Base-by-base conservation (phyloP, 2,797 vertebrate species). In the Labeo calbasu region DNA sequence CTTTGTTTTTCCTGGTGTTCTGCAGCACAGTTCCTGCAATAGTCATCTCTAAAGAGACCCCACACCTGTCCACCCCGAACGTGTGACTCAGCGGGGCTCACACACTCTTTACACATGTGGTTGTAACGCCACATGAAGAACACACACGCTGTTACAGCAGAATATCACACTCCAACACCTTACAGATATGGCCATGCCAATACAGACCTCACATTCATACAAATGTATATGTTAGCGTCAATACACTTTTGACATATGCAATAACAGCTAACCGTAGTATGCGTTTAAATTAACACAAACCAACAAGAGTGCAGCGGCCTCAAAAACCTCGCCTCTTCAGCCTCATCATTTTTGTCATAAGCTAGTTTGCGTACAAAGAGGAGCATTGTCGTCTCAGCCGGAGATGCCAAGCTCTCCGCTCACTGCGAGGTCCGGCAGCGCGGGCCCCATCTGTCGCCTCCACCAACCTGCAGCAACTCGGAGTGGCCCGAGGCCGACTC, bases 341-440 rank as follows among this genome's bases (percentile, higher is more conserved):
- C 25, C 57, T 23, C n/a, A 21, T 15, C 51, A 32, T 65, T 65
- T 65, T 32, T 65, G 77, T 51, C 61, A 17, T 15, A 17, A 53
- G 70, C 28, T 73, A 55, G 59, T 70, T 85, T 73, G 78, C 66
- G 83, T 76, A 87, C 84, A 87, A 91, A 77, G 71, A 84, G 63
- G 83, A 87, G 86, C 69, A 59, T 84, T 84, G 84, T 86, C 93
- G 91, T 93, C 92, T 93, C 72, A 76, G 48, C 32, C 61, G 91
- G 90, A 92, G 93, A 94, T 93, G 92, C 93, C 93, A 94, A 94
- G 93, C 94, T 95, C 93, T 93, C 93, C 86, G 88, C 92, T 93
- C 92, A 93, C 93, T 94, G 92, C 92, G 90, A 92, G 93, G 92
- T 93, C 92, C 93, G 92, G 92, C 93, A 92, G 92, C 89, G 93